Base-by-base conservation (phyloP, 2,113 vertebrate genomes). In the Uria lomvia region DNA sequence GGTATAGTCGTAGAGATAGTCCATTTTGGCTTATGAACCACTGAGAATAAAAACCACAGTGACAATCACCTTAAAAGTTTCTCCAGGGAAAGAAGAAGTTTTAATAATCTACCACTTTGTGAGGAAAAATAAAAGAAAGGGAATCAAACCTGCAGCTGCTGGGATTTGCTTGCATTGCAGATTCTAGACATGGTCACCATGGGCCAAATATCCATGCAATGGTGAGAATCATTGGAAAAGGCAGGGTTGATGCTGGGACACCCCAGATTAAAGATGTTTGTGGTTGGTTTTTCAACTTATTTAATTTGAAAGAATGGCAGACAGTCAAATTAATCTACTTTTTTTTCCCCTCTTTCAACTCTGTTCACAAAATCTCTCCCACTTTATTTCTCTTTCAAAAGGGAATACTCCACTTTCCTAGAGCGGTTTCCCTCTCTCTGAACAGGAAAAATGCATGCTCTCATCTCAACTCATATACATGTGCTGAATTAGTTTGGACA, bases 271-370 rank as follows among this genome's bases (percentile, higher is more conserved):
- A 73, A 83, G 22, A 16, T 11, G 24, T n/a, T 53, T 49, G 30
- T 78, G 20, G 3, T 6, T 75, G 29, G 1, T 80, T 72, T 88
- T 94, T 49, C 0, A 68, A 15, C 26, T 93, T 50, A 3, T 62
- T 88, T 52, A 49, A 30, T 70, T 73, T 55, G 32, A 6, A 71
- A 80, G 18, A 83, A 36, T 47, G 5, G 4, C 18, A 55, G 40
- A 8, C n/a, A 36, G 30, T 36, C 21, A 68, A 63, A 65, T 50
- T 82, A 1, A 38, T 26, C 38, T 71, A 8, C 20, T 22, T 56
- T 59, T 29, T 13, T 20, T 17, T 8, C 1, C 1, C 2, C 3
- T 3, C 18, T 32, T 10, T 49, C n/a, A 74, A 18, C n/a, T 55
- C 13, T n/a, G 6, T 58, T 75, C 20, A 32, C 7, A 65, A 78